A percentile compares a stretch with the other conserved stretches of the same genome.
These are phyloP conservation scores for Bostrychus sinensis DNA, from an alignment of 2,113 vertebrate species.

Conservation along the genomic window DNA sequence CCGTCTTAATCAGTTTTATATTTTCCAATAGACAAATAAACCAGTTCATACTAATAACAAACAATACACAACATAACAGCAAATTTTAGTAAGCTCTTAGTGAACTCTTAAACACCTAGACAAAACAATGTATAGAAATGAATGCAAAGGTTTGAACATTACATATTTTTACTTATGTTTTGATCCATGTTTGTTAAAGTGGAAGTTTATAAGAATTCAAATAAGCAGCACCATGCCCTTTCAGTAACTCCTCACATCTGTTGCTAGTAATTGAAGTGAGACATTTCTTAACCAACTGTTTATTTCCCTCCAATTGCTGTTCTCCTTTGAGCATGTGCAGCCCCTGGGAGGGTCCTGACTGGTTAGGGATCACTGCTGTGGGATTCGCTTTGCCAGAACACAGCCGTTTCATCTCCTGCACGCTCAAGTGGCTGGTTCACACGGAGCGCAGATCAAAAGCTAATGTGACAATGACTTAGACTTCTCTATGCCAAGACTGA, in stretches of 20 bases:
- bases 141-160: too few species aligned
- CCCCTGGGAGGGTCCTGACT: constrained; percentile 59
- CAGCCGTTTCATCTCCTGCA: constrained; percentile 71
- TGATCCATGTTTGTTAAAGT: neutral
- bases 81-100: too few species aligned
- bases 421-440: constrained; percentile 49
- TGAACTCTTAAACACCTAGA: too few species aligned
- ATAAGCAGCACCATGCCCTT: neutral
- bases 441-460: constrained; percentile 67
- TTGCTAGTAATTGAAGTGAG: constrained; percentile 50
- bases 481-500: constrained; percentile 39
- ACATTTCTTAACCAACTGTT: constrained; percentile 50
- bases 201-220: too few species aligned
- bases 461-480: constrained; percentile 68
- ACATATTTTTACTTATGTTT: neutral
- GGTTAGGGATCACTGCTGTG: constrained; percentile 62
- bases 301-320: constrained; percentile 49
- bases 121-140: too few species aligned
- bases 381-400: constrained; percentile 70
- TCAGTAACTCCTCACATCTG: constrained; percentile 44
- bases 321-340: constrained; percentile 58
- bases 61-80: too few species aligned
- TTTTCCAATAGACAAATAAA: too few species aligned
- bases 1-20: too few species aligned
- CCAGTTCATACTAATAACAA: too few species aligned